These are phyloP conservation scores for Brenthis ino DNA, from an alignment of 2,888 invertebrate genomes.

Conservation along the genomic window DNA sequence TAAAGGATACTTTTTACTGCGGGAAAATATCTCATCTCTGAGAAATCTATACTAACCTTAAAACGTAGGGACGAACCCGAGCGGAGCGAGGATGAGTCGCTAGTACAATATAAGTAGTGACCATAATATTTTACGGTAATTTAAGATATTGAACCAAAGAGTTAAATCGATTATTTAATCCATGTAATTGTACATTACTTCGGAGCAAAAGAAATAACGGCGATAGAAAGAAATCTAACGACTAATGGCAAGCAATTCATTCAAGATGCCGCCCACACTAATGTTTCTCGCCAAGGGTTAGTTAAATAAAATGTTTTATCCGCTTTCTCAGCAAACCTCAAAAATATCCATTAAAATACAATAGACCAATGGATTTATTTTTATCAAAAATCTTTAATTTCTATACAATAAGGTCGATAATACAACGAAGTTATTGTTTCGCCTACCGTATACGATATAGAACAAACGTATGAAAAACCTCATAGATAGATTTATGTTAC, in stretches of 20 bases:
- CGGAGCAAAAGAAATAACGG: conserved; percentile 25
- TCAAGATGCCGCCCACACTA: conserved; percentile 41
- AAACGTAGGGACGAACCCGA: no score
- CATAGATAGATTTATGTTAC: conserved; percentile 36
- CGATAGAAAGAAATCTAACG: conserved; percentile 28
- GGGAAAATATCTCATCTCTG: no score
- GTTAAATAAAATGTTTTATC: conserved; percentile 42
- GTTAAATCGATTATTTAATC: conserved; percentile 16
- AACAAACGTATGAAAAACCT: conserved; percentile 34
- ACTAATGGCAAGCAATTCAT: conserved; percentile 36
- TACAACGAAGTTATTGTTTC: conserved; percentile 7
- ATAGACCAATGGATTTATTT: not conserved
- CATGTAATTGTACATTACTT: conserved; percentile 4
- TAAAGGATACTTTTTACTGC: no score
- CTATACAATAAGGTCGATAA: conserved; percentile 14
- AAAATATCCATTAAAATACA: conserved; percentile 39
- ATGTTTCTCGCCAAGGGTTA: conserved; percentile 38
- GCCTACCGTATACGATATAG: conserved; percentile 25
- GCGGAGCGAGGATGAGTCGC: no score
- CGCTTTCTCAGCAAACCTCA: conserved; percentile 37
- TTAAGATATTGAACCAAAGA: conserved; percentile 5
- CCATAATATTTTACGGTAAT: not conserved
- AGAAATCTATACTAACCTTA: no score
- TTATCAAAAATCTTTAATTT: conserved; percentile 10
- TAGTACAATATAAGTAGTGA: no score